phyloP scores from a whole-genome alignment of 2,113 vertebrate genomes.

The Condylura cristata region DNA sequence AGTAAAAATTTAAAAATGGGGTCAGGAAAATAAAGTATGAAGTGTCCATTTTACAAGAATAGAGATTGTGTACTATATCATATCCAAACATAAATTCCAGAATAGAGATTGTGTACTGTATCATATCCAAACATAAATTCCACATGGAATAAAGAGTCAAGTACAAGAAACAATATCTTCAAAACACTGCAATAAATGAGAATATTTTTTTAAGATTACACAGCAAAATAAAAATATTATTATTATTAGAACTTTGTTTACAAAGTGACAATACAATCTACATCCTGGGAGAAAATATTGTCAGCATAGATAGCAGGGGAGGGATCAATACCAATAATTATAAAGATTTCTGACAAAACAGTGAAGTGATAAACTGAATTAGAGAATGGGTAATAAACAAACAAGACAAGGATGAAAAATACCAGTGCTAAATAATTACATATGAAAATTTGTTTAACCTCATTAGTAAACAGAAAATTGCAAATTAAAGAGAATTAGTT shows the following conservation, averaged over 20 bases:
- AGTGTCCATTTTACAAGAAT: not conserved
- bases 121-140: not conserved
- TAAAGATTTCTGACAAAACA: constrained; percentile 21
- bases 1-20: not conserved
- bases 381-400: not conserved
- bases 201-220: not conserved
- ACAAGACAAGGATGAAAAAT: not conserved
- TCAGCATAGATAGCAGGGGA: not conserved
- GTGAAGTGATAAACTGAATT: not conserved
- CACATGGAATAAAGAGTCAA: not conserved
- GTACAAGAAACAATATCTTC: not conserved
- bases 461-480: not conserved
- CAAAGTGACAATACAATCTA: constrained; percentile 10
- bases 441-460: not conserved
- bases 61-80: not conserved
- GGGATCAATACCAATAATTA: not conserved
- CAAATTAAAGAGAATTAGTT: not conserved
- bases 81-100: not conserved
- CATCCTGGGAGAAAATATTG: not conserved
- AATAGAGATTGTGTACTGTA: not conserved
- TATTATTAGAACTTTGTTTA: not conserved
- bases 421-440: not conserved
- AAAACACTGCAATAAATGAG: not conserved
- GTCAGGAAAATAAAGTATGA: not conserved
- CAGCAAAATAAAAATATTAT: not conserved